These are phyloP conservation scores for Eleginops maclovinus DNA, from an alignment of 2,113 vertebrate species.

Conservation along the genomic window DNA sequence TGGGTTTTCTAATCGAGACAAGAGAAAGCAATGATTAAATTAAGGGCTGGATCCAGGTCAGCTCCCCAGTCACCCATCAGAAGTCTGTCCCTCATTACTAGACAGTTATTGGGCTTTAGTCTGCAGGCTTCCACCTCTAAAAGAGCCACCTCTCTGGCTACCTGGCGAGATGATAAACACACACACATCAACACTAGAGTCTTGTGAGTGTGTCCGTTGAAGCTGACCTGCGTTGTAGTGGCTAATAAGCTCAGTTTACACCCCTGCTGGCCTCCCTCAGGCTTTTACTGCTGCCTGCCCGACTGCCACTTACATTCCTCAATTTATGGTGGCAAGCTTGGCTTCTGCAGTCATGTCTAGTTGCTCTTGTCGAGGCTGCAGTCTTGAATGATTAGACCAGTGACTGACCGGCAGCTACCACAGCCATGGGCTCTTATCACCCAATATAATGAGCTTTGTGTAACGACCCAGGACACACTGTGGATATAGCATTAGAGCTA, in stretches of 20 bases:
- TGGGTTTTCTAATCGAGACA: neutral
- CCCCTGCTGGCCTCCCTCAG: constrained; percentile 73
- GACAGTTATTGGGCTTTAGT: constrained; percentile 57
- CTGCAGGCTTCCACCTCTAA: constrained; percentile 59
- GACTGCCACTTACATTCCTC: constrained; percentile 80
- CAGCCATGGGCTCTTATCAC: constrained; percentile 46
- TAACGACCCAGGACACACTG: constrained; percentile 33
- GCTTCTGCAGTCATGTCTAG: constrained; percentile 70
- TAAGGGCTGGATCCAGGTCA: constrained; percentile 63
- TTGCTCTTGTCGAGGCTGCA: constrained; percentile 68
- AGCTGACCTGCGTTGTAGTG: constrained; percentile 61
- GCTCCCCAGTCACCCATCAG: constrained; percentile 57
- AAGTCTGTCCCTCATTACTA: constrained; percentile 74
- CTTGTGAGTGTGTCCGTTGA: constrained; percentile 56
- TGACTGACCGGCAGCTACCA: constrained; percentile 56
- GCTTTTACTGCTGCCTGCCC: constrained; percentile 76
- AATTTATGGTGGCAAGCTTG: constrained; percentile 76
- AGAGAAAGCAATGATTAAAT: constrained; percentile 27
- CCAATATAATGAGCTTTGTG: constrained; percentile 61
- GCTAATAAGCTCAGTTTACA: constrained; percentile 81
- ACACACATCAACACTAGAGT: constrained; percentile 23
- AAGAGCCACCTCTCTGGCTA: constrained; percentile 66
- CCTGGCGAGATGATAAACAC: constrained; percentile 60
- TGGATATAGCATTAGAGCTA: constrained; percentile 26
- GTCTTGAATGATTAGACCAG: constrained; percentile 64